Evolutionary conservation across 2,113 vertebrate genomes (phyloP).

Genomic region (Microtus richardsoni): DNA sequence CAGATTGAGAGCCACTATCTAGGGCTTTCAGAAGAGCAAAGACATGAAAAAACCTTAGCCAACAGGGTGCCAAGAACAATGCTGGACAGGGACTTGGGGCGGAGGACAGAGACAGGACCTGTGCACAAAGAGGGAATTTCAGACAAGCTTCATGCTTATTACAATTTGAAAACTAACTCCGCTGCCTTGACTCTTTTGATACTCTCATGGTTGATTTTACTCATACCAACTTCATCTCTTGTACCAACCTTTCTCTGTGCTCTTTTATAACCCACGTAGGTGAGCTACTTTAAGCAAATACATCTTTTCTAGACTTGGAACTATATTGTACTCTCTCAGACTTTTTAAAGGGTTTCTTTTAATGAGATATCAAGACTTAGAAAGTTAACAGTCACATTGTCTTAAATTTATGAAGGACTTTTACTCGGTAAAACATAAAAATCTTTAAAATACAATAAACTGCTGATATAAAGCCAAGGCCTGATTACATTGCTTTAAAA

Average conservation of each 20-base stretch:
- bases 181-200: not conserved
- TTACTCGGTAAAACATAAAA: not conserved
- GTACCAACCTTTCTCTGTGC: rapidly evolving
- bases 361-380: not conserved
- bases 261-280: not conserved
- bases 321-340: not conserved
- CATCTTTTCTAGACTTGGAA: not conserved
- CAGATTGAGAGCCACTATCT: not conserved
- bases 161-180: not conserved
- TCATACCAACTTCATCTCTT: too few species aligned
- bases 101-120: rapidly evolving
- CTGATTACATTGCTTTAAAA: not conserved
- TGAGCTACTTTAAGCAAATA: not conserved
- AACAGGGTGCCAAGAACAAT: not conserved
- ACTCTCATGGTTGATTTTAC: not conserved
- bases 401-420: conserved; percentile 22
- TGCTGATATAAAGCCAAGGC: not conserved
- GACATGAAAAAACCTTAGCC: not conserved
- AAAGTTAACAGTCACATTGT: not conserved
- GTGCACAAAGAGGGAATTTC: too few species aligned
- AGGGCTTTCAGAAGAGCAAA: not conserved
- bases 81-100: too few species aligned
- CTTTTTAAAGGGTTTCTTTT: not conserved
- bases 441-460: not conserved
- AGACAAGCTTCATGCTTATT: not conserved